Base-by-base conservation (phyloP, 1,140 invertebrate genomes). In the Daktulosphaira vitifoliae region DNA sequence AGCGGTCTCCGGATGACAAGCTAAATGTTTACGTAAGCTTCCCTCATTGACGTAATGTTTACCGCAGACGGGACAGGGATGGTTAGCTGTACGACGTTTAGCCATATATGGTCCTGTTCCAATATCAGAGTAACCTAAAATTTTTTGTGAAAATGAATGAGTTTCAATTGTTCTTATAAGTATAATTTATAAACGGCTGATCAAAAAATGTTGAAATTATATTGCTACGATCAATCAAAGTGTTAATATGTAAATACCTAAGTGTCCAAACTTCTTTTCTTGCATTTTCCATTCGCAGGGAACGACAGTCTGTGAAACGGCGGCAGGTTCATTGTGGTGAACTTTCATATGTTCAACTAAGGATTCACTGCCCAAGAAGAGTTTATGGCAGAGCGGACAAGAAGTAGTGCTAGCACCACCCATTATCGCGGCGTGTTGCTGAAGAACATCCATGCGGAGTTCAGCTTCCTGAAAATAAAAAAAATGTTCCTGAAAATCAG, bases 331-430 rank as follows among this genome's bases (percentile, higher is more conserved):
- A 80, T 92, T 94, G 78, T 95, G 91, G 33, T 89, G 89, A 75
- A 89, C 87, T 78, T 93, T 93, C 91, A 94, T 94, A 76, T 95
- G 91, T 75, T 94, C 91, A 81, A 95, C 91, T 50, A 95, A 82
- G 48, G 89, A 88, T 77, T 94, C 90, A 62, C 85, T 86, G 68
- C 90, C 90, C 71, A 93, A 82, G 79, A 93, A 92, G 71, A 93
- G 84, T 78, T 94, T 94, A 80, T 93, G 90, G 78, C 90, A 94
- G 70, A 93, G 82, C 37, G 90, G 89, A 78, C 90, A 94, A 69
- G 84, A 88, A 65, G 89, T 91, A 70, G 87, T 73, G 49, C 73
- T 88, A 77, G 56, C 44, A 4, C 67, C 69, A 11, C 69, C 68
- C 68, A 90, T 87, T 72, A 92, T 82, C 72, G 90, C 90, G 65